Percentiles rank a stretch among this genome's conserved stretches.
phyloP scores from a whole-genome alignment of 2,797 vertebrate genomes.

The Microchirus variegatus region DNA sequence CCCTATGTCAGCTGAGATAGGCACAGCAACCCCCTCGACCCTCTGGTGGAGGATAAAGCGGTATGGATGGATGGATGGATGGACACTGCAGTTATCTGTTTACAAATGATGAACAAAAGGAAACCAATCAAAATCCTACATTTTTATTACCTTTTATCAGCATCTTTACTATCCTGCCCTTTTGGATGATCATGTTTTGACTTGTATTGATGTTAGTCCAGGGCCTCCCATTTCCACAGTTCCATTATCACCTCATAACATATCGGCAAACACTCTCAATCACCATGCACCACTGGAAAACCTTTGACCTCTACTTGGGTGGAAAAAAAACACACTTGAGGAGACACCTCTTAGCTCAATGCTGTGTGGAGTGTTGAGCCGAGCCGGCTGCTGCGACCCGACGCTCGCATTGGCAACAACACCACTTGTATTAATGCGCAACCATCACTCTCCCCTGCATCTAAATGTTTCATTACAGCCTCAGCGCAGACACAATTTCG shows the following conservation, averaged over 20 bases:
- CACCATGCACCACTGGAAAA: conserved; percentile 30
- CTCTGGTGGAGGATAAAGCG: too few relatives aligned
- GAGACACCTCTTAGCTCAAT: conserved; percentile 36
- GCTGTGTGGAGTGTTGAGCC: conserved; percentile 35
- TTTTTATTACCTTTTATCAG: conserved; percentile 7
- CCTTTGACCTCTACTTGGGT: conserved; percentile 37
- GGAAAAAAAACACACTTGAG: conserved; percentile 9
- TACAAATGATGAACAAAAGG: too few relatives aligned
- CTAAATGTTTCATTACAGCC: conserved; percentile 85
- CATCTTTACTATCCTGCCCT: neutral
- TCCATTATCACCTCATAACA: conserved; percentile 32
- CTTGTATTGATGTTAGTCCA: conserved; percentile 4
- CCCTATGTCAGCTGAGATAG: too few relatives aligned
- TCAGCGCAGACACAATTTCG: conserved; percentile 79
- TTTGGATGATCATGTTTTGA: conserved; percentile 1
- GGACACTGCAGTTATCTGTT: too few relatives aligned
- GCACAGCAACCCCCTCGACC: too few relatives aligned
- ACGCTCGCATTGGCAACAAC: conserved; percentile 50
- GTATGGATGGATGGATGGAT: too few relatives aligned
- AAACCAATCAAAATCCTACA: too few relatives aligned
- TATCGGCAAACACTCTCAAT: conserved; percentile 29
- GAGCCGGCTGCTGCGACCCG: conserved; percentile 38
- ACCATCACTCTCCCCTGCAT: conserved; percentile 77
- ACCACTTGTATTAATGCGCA: conserved; percentile 73
- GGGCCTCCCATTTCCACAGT: conserved; percentile 1